phyloP scores from a whole-genome alignment of 2,797 vertebrate species.

The Siniperca obscura region DNA sequence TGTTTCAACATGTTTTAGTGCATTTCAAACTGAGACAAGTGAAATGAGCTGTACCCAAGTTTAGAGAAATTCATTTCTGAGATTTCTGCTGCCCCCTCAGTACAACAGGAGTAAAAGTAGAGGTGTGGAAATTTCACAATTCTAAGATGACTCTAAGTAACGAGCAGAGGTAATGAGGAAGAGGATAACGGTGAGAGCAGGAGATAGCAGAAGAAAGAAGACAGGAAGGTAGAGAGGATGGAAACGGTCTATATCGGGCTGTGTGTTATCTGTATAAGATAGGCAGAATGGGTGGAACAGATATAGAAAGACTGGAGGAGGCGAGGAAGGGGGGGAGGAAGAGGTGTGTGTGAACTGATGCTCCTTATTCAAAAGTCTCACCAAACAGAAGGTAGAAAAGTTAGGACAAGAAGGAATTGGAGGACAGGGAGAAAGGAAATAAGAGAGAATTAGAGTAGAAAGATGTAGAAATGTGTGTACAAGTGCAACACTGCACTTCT shows the following conservation, averaged over 20 bases:
- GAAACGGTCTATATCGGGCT: conserved; percentile 9
- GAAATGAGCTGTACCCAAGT: neutral
- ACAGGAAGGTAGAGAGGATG: conserved; percentile 19
- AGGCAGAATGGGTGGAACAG: neutral
- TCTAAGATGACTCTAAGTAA: too few species aligned
- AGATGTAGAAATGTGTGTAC: neutral
- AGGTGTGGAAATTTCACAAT: too few species aligned
- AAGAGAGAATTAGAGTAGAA: too few species aligned
- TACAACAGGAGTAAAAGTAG: neutral
- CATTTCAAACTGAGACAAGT: neutral
- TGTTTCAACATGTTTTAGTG: neutral
- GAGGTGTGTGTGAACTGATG: neutral
- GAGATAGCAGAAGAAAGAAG: neutral
- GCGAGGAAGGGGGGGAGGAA: neutral
- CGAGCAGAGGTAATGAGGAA: neutral
- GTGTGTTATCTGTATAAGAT: conserved; percentile 23
- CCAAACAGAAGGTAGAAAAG: neutral
- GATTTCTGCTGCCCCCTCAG: too few species aligned
- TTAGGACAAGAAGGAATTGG: neutral
- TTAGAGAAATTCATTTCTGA: neutral
- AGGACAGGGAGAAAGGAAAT: neutral
- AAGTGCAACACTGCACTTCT: too few species aligned
- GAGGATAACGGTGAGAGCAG: neutral
- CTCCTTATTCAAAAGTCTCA: conserved; percentile 1
- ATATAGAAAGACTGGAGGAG: conserved; percentile 1